Conservation (phyloP, 1,140 invertebrate species). For the Oscheius sp. region DNA sequence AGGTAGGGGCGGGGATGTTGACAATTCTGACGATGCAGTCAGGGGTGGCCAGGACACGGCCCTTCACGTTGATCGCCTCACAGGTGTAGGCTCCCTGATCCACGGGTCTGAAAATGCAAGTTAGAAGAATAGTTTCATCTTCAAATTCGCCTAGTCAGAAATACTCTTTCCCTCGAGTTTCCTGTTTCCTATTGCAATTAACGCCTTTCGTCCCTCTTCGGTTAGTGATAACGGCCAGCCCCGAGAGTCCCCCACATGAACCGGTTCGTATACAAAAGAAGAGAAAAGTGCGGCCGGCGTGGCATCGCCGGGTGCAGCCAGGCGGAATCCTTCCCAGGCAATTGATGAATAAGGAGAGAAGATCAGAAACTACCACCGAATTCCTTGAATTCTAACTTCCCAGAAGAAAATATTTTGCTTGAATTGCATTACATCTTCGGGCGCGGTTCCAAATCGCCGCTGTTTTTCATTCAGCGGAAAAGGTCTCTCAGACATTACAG, state of each 20-base stretch:
- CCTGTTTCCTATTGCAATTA: background rate
- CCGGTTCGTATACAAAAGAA: background rate
- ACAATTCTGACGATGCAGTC: constrained; percentile 78
- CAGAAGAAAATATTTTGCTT: too few species aligned
- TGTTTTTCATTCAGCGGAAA: too few species aligned
- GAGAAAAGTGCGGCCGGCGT: background rate
- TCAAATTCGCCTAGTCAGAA: background rate
- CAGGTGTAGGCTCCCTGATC: constrained; percentile 96
- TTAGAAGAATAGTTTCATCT: too few species aligned
- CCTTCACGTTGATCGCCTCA: constrained; percentile 84
- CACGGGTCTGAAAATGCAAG: constrained; percentile 50
- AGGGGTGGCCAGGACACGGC: constrained; percentile 79
- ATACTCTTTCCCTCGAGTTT: background rate
- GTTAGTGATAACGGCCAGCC: background rate
- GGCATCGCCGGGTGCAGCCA: background rate
- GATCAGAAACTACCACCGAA: too few species aligned
- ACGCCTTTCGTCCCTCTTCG: background rate
- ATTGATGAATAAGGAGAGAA: too few species aligned
- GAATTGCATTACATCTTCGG: too few species aligned
- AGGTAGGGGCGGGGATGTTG: constrained; percentile 54
- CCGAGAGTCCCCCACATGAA: background rate
- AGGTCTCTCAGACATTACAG: too few species aligned
- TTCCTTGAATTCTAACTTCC: too few species aligned
- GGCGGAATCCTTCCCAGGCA: too few species aligned
- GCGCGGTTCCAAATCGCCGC: too few species aligned